Percentiles rank a stretch among this genome's conserved stretches.
Evolutionary conservation across 2,888 invertebrate genomes (phyloP).

Genomic region (Drosophila lutescens): DNA sequence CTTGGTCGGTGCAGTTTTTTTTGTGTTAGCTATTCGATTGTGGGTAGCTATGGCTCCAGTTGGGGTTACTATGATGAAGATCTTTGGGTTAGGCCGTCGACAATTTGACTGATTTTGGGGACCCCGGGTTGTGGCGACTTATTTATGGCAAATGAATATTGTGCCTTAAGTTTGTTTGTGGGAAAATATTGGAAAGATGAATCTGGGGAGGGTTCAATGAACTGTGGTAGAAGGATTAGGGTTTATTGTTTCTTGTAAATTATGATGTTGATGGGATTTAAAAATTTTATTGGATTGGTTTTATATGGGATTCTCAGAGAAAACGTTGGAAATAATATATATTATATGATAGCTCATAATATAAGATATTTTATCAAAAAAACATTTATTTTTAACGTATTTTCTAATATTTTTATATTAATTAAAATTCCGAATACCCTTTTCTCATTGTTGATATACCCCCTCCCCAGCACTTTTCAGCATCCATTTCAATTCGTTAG

Average conservation of each 20-base stretch:
- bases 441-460: neutral
- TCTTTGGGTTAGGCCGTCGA: conserved; percentile 37
- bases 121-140: conserved; percentile 13
- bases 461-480: neutral
- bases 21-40: conserved; percentile 14
- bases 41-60: conserved; percentile 24
- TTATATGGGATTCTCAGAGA: too few species aligned
- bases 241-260: too few species aligned
- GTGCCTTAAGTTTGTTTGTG: conserved; percentile 1
- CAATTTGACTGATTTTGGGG: conserved; percentile 40
- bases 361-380: too few species aligned
- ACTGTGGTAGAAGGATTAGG: neutral
- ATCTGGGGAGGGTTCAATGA: neutral
- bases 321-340: too few species aligned
- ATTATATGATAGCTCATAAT: too few species aligned
- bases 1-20: conserved; percentile 53
- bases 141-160: conserved; percentile 21
- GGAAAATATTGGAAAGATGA: conserved; percentile 9
- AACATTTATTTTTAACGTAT: too few species aligned
- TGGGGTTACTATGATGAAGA: conserved; percentile 36
- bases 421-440: neutral
- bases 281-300: too few species aligned
- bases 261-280: too few species aligned
- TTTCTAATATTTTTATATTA: too few species aligned
- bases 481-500: conserved; percentile 50